Percentiles rank a stretch among this genome's conserved stretches.
These are phyloP conservation scores for Salvelinus sp. DNA, from an alignment of 2,113 vertebrate genomes.

Conservation along the genomic window DNA sequence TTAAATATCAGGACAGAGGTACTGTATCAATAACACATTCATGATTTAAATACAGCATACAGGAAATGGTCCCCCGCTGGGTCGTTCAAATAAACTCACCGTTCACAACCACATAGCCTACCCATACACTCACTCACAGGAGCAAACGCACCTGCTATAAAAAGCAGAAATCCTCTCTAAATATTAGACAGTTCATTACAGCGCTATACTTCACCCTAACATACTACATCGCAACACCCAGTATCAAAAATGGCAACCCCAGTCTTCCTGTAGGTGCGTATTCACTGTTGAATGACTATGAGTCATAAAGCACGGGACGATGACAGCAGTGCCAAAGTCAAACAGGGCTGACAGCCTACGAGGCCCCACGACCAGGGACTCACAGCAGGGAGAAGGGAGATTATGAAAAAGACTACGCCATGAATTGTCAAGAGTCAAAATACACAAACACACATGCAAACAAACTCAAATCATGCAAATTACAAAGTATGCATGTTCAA, in stretches of 20 bases:
- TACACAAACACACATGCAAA: not conserved
- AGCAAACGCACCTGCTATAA: too few relatives aligned
- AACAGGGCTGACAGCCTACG: slow-evolving; percentile 19
- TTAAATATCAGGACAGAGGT: too few relatives aligned
- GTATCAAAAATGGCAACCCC: not conserved
- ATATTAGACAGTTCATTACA: too few relatives aligned
- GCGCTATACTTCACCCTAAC: too few relatives aligned
- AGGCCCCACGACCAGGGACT: slow-evolving; percentile 35
- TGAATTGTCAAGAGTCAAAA: slow-evolving; percentile 24
- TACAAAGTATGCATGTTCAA: not conserved
- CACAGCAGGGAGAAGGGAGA: slow-evolving; percentile 22
- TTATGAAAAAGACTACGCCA: slow-evolving; percentile 14
- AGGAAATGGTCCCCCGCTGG: too few relatives aligned
- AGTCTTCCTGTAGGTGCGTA: slow-evolving; percentile 24
- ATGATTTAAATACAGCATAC: not conserved
- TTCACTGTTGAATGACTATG: slow-evolving; percentile 15
- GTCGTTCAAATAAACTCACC: too few relatives aligned
- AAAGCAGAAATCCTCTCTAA: too few relatives aligned
- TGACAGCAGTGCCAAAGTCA: slow-evolving; percentile 38
- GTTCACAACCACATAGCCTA: too few relatives aligned
- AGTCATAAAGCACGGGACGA: slow-evolving; percentile 41
- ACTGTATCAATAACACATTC: too few relatives aligned
- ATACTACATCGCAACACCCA: too few relatives aligned
- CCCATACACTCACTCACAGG: too few relatives aligned
- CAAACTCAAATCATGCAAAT: not conserved